A percentile compares a stretch with the other conserved stretches of the same genome.
Conservation (phyloP, 2,888 invertebrate genomes). For the Aproaerema taeniolella region DNA sequence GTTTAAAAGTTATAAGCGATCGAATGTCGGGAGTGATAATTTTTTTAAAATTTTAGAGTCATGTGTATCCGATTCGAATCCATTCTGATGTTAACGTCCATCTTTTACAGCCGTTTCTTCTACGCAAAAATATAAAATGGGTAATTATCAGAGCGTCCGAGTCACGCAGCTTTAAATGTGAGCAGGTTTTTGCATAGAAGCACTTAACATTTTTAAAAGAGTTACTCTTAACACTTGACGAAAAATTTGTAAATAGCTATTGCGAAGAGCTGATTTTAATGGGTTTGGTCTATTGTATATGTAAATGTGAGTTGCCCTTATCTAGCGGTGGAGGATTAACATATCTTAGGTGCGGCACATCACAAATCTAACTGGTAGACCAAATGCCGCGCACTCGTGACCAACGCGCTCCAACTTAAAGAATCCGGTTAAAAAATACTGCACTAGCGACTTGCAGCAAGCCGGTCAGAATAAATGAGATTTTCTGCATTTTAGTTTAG, state of each 20-base stretch:
- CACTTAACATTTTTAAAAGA: conserved; percentile 32
- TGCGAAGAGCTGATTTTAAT: conserved; percentile 39
- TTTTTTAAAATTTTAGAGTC: no score
- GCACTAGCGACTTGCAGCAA: no score
- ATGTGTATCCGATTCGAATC: no score
- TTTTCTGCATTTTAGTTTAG: no score
- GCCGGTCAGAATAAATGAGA: no score
- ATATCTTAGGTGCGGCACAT: conserved; percentile 40
- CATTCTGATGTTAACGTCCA: no score
- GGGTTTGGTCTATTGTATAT: conserved; percentile 29
- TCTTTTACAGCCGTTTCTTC: no score
- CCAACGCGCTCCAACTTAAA: conserved; percentile 12
- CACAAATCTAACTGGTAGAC: conserved; percentile 35
- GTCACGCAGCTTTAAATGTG: conserved; percentile 22
- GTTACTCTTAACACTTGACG: conserved; percentile 30
- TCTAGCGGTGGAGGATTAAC: conserved; percentile 35
- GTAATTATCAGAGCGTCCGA: conserved; percentile 4
- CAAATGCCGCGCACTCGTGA: conserved; percentile 26
- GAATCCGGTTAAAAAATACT: conserved; percentile 28
- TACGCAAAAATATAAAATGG: not conserved
- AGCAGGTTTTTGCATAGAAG: conserved; percentile 27
- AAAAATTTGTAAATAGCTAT: conserved; percentile 31
- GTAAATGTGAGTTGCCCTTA: conserved; percentile 25
- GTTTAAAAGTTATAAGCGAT: no score
- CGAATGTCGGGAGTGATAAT: no score